Evolutionary conservation across 2,888 invertebrate genomes (phyloP), one percentile per base, ranked within the genome.

Genomic region (Synanthedon formicaeformis): DNA sequence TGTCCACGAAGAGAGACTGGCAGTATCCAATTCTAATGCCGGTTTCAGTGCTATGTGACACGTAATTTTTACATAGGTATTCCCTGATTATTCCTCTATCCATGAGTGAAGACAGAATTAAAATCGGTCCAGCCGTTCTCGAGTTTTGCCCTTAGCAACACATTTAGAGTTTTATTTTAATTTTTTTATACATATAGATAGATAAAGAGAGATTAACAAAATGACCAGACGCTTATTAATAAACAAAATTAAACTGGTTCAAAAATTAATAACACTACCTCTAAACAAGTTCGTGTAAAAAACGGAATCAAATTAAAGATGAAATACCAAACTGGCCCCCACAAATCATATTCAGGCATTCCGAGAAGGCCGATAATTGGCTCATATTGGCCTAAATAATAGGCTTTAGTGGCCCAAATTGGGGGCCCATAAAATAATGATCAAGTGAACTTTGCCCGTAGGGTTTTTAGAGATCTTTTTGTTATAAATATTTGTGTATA

Each of bases 361-460:
- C 66, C 58, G 56, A 65, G 67, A 67, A 67, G 59, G 58, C 51
- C 58, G 65, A 66, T 71, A 74, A 71, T 75, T 73, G 69, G 67
- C 53, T 58, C 57, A 78, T 81, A 79, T 79, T 73, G 73, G 73
- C 51, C 70, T 65, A 73, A 75, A 77, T 78, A 74, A 78, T 76
- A 76, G 73, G 66, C 68, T 75, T 77, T 78, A 77, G 66, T 64
- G 56, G 62, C 56, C 69, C 73, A 78, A 79, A 81, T 81, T 76
- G 78, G 80, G 71, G 63, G 13, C 6, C 75, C 81, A 84, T 84
- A 83, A 83, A 84, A 82, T 82, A 84, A 83, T 82, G 80, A 81
- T 70, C 75, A 67, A 71, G 70, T 67, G 75, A 64, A 64, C 58
- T 59, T 53, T 45, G 62, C 75, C 63, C 51, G 27, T n/a, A 40